A percentile compares a stretch with the other conserved stretches of the same genome.
Conservation (phyloP, 37 sponge, comb jelly and placozoan species). For the Diacarnus erythraeanus region DNA sequence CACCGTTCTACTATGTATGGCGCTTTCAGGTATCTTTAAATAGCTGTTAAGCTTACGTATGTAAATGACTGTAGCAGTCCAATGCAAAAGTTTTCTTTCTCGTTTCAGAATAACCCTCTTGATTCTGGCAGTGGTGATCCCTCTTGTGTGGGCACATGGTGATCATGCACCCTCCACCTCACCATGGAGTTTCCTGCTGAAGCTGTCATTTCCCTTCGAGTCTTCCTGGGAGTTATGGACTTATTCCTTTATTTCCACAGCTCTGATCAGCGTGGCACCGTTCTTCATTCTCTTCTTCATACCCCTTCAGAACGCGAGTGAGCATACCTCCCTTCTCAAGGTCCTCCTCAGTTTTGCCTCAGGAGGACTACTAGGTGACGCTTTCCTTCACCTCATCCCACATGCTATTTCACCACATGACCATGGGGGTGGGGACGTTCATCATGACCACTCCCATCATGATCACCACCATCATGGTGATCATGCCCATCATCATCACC, state of each 20-base stretch:
- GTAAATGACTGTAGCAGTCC: no score
- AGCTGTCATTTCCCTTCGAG: slow-evolving; percentile 10
- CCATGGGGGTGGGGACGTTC: slow-evolving; percentile 28
- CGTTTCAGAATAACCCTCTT: no score
- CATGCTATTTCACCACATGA: slow-evolving; percentile 88
- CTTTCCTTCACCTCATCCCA: slow-evolving; percentile 95
- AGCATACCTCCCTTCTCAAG: slow-evolving; percentile 75
- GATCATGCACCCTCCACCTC: slow-evolving; percentile 1
- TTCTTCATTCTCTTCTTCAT: slow-evolving; percentile 90
- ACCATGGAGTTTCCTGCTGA: not conserved
- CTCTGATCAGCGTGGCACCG: slow-evolving; percentile 85
- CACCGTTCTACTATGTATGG: no score
- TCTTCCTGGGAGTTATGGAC: slow-evolving; percentile 43
- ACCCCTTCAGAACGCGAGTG: slow-evolving; percentile 65
- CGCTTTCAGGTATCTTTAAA: no score
- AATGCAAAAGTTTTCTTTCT: no score
- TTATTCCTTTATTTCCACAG: slow-evolving; percentile 78
- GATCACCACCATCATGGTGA: slow-evolving; percentile 49
- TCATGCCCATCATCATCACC: slow-evolving; percentile 29
- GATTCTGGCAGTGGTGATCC: not conserved
- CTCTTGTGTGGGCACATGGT: slow-evolving; percentile 10
- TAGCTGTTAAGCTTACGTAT: no score
- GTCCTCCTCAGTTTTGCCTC: slow-evolving; percentile 93
- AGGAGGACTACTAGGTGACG: slow-evolving; percentile 95
- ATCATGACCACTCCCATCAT: slow-evolving; percentile 34